Base-by-base conservation (phyloP, 2,113 vertebrate genomes). In the Scalopus aquaticus region DNA sequence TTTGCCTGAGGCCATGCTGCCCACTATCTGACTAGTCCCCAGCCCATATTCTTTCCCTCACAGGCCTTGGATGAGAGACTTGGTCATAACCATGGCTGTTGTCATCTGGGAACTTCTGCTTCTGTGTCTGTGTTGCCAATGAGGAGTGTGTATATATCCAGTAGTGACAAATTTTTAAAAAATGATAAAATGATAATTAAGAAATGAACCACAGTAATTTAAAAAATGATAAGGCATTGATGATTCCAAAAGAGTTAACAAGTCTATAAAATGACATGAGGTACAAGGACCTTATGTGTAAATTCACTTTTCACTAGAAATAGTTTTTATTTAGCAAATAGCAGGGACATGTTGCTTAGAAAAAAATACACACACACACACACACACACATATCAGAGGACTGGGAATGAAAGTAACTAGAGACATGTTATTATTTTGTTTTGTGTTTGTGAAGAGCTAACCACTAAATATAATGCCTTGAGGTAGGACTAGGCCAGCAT, bases 271-370 rank as follows among this genome's bases (percentile, higher is more conserved):
- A 94, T 96, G 96, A 95, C 96, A 95, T 95, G 93, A 96, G 96
- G 85, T 96, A 97, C 93, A 76, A 92, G 97, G 92, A 95, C 90
- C 96, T 82, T 93, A 97, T 96, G 95, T 97, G 97, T 95, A 97
- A 96, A 97, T 95, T 95, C 54, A 9, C 95, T 97, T 97, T 96
- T 96, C 97, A 93, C 96, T 95, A 92, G 58, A 44, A 89, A 51
- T 65, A 6, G 0, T 37, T 78, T 94, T 62, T 81, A 72, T 49
- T 73, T 72, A 70, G 64, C 10, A 92, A 92, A 90, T 2, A 70
- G 9, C 58, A 83, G 65, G 15, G 17, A 89, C 78, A 74, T 69
- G 81, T 17, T 19, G 32, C 42, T 88, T 91, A 26, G 54, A 80
- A 88, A 49, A 60, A n/a, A 8, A 44, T 24, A 51, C 5, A 78